Conservation (phyloP, 2,888 invertebrate species). For the Meloe dianella region DNA sequence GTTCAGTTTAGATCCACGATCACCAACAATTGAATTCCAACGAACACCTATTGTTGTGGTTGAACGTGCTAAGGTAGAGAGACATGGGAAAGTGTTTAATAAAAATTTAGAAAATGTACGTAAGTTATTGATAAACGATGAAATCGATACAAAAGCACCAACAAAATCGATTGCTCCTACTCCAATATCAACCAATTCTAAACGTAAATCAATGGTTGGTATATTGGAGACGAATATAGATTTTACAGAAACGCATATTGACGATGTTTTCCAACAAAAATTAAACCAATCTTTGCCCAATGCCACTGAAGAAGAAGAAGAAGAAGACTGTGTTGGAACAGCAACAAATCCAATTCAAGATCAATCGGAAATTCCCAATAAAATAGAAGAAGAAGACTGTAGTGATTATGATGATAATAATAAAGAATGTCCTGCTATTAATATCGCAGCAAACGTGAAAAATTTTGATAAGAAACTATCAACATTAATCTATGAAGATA, state of each 20-base stretch:
- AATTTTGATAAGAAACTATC: slow-evolving; percentile 60
- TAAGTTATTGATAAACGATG: slow-evolving; percentile 40
- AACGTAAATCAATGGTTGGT: slow-evolving; percentile 57
- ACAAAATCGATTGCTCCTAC: slow-evolving; percentile 53
- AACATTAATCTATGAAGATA: slow-evolving; percentile 67
- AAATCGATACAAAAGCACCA: slow-evolving; percentile 55
- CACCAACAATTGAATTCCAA: slow-evolving; percentile 66
- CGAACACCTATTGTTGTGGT: slow-evolving; percentile 63
- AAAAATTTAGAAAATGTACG: slow-evolving; percentile 53
- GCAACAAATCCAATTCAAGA: background rate
- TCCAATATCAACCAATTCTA: slow-evolving; percentile 47
- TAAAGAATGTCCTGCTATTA: slow-evolving; percentile 19
- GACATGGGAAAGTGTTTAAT: slow-evolving; percentile 47
- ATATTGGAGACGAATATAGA: slow-evolving; percentile 70
- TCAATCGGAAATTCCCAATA: background rate
- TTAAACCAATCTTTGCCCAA: slow-evolving; percentile 24
- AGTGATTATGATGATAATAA: background rate
- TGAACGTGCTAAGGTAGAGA: slow-evolving; percentile 30
- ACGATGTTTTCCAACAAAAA: slow-evolving; percentile 48
- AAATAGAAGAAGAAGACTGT: too few species aligned
- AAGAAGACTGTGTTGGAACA: slow-evolving; percentile 22
- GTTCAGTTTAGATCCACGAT: slow-evolving; percentile 61
- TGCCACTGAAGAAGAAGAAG: too few species aligned
- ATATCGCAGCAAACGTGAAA: slow-evolving; percentile 47
- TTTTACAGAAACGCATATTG: slow-evolving; percentile 62